A percentile compares a stretch with the other conserved stretches of the same genome.
phyloP scores from a whole-genome alignment of 1,140 invertebrate species.

The Lordiphosa collinella region DNA sequence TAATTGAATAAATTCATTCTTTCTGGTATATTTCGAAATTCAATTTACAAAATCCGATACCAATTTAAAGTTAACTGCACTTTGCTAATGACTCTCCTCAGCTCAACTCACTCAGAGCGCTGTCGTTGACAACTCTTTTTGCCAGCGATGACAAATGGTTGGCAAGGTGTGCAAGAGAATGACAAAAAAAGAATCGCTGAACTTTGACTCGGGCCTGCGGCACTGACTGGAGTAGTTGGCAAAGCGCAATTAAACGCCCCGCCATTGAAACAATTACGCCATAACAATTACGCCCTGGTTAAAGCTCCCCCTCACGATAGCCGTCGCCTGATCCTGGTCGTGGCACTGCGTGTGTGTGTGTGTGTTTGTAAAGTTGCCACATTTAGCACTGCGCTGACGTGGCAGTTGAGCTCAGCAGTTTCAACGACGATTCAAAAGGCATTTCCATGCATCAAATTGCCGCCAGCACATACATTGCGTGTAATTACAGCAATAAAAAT shows the following conservation, averaged over 20 bases:
- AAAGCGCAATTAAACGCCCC: conserved; percentile 69
- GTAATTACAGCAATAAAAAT: conserved; percentile 76
- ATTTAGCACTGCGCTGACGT: conserved; percentile 61
- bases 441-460: conserved; percentile 77
- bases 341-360: not conserved
- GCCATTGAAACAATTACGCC: conserved; percentile 73
- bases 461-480: conserved; percentile 57
- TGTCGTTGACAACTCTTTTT: conserved; percentile 44
- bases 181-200: conserved; percentile 47
- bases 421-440: conserved; percentile 39
- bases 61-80: conserved; percentile 21
- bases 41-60: not conserved
- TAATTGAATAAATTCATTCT: no score
- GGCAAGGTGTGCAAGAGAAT: conserved; percentile 46
- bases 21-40: no score
- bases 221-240: conserved; percentile 32
- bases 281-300: conserved; percentile 63
- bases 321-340: not conserved
- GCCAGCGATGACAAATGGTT: conserved; percentile 55
- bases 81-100: conserved; percentile 7
- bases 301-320: not conserved
- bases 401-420: conserved; percentile 40
- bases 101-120: conserved; percentile 13
- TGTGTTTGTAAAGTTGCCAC: conserved; percentile 60
- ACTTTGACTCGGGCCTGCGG: conserved; percentile 48